These are phyloP conservation scores for Lepisosteus oculatus DNA, from an alignment of 2,113 vertebrate genomes.

Conservation along the genomic window DNA sequence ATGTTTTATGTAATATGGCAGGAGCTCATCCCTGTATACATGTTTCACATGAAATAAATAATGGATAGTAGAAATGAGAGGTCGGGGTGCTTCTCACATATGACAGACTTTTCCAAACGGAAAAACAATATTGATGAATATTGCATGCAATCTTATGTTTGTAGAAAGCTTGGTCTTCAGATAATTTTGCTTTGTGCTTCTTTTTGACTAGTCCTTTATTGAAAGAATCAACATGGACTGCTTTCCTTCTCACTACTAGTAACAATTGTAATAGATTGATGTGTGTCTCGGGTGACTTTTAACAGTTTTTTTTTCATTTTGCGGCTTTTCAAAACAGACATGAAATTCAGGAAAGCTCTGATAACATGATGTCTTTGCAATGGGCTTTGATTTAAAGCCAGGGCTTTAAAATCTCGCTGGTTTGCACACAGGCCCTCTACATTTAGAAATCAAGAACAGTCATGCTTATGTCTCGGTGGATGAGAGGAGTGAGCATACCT, in stretches of 20 bases:
- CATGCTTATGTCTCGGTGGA: too few species aligned
- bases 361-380: too few species aligned
- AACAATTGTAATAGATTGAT: not conserved
- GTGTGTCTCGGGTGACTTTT: too few species aligned
- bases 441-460: too few species aligned
- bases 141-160: slow-evolving; percentile 10
- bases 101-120: slow-evolving; percentile 5
- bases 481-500: too few species aligned
- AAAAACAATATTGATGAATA: slow-evolving; percentile 15
- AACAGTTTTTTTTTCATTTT: too few species aligned
- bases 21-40: not conserved
- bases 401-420: too few species aligned
- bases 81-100: not conserved
- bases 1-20: too few species aligned
- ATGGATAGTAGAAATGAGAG: slow-evolving; percentile 3
- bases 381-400: too few species aligned
- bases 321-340: too few species aligned
- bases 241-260: not conserved
- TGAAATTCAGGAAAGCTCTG: too few species aligned
- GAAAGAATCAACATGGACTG: not conserved
- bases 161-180: slow-evolving; percentile 1
- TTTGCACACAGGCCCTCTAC: too few species aligned
- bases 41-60: slow-evolving; percentile 8
- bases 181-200: not conserved
- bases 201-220: slow-evolving; percentile 1